Conservation (phyloP, 2,113 vertebrate species). For the Enhydra lutris region DNA sequence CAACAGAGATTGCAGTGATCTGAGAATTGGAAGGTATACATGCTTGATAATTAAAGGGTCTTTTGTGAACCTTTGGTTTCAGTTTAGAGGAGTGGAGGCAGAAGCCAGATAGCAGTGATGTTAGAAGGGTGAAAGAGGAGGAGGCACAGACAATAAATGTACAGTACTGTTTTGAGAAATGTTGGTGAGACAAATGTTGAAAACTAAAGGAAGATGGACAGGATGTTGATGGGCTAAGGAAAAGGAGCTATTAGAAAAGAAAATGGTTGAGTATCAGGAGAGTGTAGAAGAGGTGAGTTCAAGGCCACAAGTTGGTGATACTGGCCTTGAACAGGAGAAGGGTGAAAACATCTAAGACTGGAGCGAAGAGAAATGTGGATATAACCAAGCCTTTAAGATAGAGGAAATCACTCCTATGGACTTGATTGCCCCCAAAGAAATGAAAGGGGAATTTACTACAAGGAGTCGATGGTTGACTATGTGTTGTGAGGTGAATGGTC, state of each 20-base stretch:
- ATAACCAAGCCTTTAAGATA: background rate
- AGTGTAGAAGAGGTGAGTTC: background rate
- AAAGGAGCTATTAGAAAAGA: background rate
- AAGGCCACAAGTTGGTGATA: background rate
- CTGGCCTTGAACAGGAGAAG: background rate
- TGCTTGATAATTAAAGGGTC: background rate
- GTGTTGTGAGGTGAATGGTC: background rate
- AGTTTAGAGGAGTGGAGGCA: background rate
- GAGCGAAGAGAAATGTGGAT: background rate
- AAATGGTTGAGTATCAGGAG: background rate
- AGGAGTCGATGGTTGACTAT: background rate
- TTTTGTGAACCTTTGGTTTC: background rate
- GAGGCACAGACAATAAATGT: background rate
- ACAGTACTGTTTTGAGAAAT: background rate
- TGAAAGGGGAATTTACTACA: background rate
- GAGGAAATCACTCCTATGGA: background rate
- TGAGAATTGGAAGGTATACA: background rate
- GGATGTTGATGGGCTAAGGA: background rate
- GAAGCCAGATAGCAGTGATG: background rate
- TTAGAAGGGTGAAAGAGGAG: background rate
- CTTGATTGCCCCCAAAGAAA: background rate
- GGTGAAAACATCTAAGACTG: background rate
- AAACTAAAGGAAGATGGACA: background rate
- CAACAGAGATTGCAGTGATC: background rate
- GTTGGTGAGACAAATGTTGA: background rate